Evolutionary conservation across 2,888 invertebrate genomes (phyloP).

Genomic region (Campopleginae sp.): DNA sequence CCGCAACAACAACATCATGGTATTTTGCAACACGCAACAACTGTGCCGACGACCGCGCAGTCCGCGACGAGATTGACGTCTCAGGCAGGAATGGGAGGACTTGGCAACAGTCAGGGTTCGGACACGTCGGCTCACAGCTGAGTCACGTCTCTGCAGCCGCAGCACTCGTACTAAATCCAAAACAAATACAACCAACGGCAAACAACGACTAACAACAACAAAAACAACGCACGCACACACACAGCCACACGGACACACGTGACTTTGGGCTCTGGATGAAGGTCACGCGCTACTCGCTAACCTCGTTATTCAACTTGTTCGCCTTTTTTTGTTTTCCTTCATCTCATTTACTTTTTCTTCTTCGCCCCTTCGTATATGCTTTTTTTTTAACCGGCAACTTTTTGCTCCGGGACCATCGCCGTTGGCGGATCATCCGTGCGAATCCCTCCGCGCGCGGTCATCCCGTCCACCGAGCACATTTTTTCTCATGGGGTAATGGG

Average conservation of each 20-base stretch:
- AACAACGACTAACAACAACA: slow-evolving; percentile 9
- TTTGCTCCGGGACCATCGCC: slow-evolving; percentile 33
- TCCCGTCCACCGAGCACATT: slow-evolving; percentile 15
- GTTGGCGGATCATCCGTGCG: slow-evolving; percentile 1
- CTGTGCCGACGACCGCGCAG: slow-evolving; percentile 76
- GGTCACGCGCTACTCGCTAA: slow-evolving; percentile 32
- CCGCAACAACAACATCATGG: slow-evolving; percentile 62
- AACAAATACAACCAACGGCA: slow-evolving; percentile 43
- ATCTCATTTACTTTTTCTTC: not conserved
- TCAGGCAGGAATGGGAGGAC: slow-evolving; percentile 80
- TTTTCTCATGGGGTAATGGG: slow-evolving; percentile 39
- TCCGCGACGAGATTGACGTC: slow-evolving; percentile 79
- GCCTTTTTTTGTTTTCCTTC: not conserved
- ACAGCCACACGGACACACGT: not conserved
- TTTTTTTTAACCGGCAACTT: not conserved
- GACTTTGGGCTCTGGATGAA: slow-evolving; percentile 36
- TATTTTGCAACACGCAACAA: slow-evolving; percentile 64
- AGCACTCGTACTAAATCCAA: slow-evolving; percentile 80
- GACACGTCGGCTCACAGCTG: slow-evolving; percentile 83
- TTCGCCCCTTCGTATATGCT: not conserved
- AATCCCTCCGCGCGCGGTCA: not conserved
- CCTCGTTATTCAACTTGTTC: not conserved
- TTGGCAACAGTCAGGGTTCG: slow-evolving; percentile 82
- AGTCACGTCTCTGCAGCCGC: slow-evolving; percentile 84
- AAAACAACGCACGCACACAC: slow-evolving; percentile 44